These are phyloP conservation scores for Halichondria panicea DNA, from an alignment of 37 sponge, comb jelly and placozoan genomes.

Conservation along the genomic window DNA sequence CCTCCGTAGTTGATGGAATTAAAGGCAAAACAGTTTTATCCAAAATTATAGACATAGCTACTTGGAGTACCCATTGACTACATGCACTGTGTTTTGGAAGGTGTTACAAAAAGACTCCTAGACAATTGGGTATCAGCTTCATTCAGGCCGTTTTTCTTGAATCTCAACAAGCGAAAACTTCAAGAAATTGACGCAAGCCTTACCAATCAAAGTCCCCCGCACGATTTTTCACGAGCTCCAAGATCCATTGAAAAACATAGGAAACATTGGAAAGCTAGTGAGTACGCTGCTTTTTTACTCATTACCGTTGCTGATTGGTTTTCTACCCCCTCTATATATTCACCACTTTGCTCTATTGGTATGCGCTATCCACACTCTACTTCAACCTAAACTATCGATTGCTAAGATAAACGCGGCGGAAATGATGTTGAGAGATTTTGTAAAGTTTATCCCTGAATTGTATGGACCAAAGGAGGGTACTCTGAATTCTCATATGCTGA, in stretches of 20 bases:
- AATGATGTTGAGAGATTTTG: slow-evolving; percentile 1
- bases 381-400: background rate
- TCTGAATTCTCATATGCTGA: slow-evolving; percentile 1
- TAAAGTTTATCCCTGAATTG: background rate
- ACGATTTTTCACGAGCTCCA: slow-evolving; percentile 16
- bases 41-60: background rate
- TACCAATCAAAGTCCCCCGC: slow-evolving; percentile 1
- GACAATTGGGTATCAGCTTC: background rate
- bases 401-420: background rate
- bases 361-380: slow-evolving; percentile 6
- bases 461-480: background rate
- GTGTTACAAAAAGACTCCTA: background rate
- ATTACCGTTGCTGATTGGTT: background rate
- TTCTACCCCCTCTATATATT: slow-evolving; percentile 6
- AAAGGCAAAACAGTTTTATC: background rate
- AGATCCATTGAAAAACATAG: slow-evolving; percentile 3
- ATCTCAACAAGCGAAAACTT: background rate
- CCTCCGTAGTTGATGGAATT: background rate
- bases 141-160: background rate
- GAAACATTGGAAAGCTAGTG: slow-evolving; percentile 12
- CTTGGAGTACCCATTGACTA: background rate
- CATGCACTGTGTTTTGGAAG: slow-evolving; percentile 20
- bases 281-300: slow-evolving; percentile 13
- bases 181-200: background rate
- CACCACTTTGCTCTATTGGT: slow-evolving; percentile 17